Conservation (phyloP, 2,113 vertebrate species). For the Pagrus major region DNA sequence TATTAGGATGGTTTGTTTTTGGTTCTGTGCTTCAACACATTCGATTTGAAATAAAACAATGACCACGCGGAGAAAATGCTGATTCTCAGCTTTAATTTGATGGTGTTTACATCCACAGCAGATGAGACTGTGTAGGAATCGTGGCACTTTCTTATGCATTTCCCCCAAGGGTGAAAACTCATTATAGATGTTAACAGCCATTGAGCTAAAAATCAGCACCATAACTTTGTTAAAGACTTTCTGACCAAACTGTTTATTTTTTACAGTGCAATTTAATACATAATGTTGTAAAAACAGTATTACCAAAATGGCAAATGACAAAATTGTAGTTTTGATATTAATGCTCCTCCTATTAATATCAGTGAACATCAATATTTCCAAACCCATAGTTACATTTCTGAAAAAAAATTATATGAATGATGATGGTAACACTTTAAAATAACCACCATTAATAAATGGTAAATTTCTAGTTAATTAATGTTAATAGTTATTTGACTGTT, state of each 20-base stretch:
- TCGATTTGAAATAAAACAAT: slow-evolving; percentile 17
- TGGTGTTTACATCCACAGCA: slow-evolving; percentile 17
- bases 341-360: background rate
- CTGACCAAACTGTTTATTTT: background rate
- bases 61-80: background rate
- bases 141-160: background rate
- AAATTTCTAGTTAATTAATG: too few species aligned
- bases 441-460: too few species aligned
- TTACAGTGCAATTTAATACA: background rate
- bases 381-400: background rate
- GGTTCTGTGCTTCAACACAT: slow-evolving; percentile 1
- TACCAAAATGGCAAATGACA: background rate
- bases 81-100: slow-evolving; percentile 11
- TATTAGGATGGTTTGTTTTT: slow-evolving; percentile 15
- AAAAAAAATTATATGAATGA: background rate
- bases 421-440: too few species aligned
- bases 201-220: background rate
- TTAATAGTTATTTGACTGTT: too few species aligned
- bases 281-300: background rate
- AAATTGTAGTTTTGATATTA: background rate
- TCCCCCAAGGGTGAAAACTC: background rate
- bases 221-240: slow-evolving; percentile 1
- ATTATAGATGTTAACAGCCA: slow-evolving; percentile 10
- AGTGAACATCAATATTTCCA: background rate
- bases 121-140: slow-evolving; percentile 10